Evolutionary conservation across 2,797 vertebrate genomes (phyloP).

Genomic region (Nannoperca obscura): DNA sequence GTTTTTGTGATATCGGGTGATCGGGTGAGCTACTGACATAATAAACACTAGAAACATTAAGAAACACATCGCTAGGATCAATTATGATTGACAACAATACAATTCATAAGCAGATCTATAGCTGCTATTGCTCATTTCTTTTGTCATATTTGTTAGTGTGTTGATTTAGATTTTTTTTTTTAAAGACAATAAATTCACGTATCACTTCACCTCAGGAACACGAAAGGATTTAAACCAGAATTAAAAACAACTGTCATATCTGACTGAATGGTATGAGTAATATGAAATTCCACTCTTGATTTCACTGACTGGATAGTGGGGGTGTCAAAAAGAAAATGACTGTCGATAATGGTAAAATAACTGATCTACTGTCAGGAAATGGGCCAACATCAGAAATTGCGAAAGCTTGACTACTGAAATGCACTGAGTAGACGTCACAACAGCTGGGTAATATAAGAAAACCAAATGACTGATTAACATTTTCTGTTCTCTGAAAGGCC

Average conservation of each 20-base stretch:
- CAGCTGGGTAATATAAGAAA: slow-evolving; percentile 30
- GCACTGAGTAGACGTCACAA: slow-evolving; percentile 17
- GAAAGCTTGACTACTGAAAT: slow-evolving; percentile 40
- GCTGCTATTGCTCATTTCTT: neutral
- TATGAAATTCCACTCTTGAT: slow-evolving; percentile 67
- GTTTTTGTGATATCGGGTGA: neutral
- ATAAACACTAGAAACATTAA: slow-evolving; percentile 14
- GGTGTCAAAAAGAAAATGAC: slow-evolving; percentile 44
- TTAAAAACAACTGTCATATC: slow-evolving; percentile 31
- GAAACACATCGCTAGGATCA: neutral
- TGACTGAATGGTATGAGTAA: slow-evolving; percentile 62
- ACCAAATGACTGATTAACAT: slow-evolving; percentile 8
- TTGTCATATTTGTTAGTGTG: neutral
- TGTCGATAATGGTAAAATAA: slow-evolving; percentile 50
- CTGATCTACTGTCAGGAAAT: slow-evolving; percentile 62
- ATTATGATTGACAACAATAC: neutral
- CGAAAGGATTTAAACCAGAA: slow-evolving; percentile 29
- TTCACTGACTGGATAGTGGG: slow-evolving; percentile 29
- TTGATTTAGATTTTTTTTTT: neutral
- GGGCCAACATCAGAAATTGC: slow-evolving; percentile 4
- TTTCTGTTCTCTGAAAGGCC: slow-evolving; percentile 15
- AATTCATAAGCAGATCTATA: neutral
- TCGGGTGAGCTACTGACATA: neutral
- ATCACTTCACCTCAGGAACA: slow-evolving; percentile 3
- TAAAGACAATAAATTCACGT: neutral